A percentile compares a stretch with the other conserved stretches of the same genome.
These are phyloP conservation scores for Campylorhamphus procurvoides DNA, from an alignment of 2,113 vertebrate species.

Conservation along the genomic window DNA sequence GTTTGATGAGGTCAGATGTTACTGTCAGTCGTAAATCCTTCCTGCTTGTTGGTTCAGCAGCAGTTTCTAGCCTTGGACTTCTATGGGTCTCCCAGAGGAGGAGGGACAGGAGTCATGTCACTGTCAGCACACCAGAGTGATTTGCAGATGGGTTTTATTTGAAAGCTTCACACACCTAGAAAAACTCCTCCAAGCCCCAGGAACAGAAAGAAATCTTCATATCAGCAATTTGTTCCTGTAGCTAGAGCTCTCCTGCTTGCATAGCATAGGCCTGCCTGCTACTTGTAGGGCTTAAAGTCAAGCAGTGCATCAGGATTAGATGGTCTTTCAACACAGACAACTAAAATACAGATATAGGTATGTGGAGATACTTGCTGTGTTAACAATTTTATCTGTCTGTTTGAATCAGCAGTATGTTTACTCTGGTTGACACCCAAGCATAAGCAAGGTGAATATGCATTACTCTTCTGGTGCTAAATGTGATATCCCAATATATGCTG, in stretches of 20 bases:
- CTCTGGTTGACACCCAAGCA: background rate
- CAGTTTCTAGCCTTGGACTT: constrained; percentile 40
- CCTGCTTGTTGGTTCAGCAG: constrained; percentile 36
- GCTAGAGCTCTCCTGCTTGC: rapidly evolving
- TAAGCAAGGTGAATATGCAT: background rate
- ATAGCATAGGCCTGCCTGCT: background rate
- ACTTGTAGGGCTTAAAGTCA: background rate
- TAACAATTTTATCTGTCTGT: background rate
- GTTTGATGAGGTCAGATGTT: constrained; percentile 59
- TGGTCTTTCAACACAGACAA: background rate
- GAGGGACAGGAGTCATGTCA: background rate
- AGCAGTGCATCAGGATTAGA: background rate
- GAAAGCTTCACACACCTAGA: background rate
- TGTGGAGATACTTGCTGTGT: background rate
- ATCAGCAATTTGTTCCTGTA: background rate
- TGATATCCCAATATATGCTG: background rate
- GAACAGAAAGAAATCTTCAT: background rate
- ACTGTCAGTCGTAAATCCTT: constrained; percentile 29
- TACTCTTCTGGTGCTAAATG: background rate
- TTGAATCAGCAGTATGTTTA: background rate
- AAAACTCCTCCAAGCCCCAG: background rate
- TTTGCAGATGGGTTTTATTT: constrained; percentile 2
- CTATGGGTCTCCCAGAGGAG: background rate
- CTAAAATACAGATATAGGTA: background rate
- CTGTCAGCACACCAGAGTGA: background rate